These are phyloP conservation scores for Eristalis tenax DNA, from an alignment of 2,888 invertebrate species.

Conservation along the genomic window DNA sequence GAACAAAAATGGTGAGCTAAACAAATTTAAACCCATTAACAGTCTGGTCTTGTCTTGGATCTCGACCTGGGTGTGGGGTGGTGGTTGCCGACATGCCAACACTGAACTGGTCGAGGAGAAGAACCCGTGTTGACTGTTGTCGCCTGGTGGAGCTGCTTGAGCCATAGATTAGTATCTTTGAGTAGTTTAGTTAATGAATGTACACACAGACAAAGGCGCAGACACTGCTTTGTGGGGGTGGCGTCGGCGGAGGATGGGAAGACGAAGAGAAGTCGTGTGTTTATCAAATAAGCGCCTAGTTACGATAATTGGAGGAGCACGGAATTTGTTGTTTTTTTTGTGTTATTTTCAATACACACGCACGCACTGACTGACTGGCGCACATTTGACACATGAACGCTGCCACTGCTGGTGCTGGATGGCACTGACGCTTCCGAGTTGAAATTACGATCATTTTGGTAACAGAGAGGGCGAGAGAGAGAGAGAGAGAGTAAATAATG, in stretches of 20 bases:
- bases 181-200: conserved; percentile 30
- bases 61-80: neutral
- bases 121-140: conserved; percentile 18
- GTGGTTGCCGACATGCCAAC: neutral
- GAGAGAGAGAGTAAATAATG: conserved; percentile 40
- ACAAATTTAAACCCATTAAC: conserved; percentile 50
- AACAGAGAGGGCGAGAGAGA: no score
- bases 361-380: conserved; percentile 17
- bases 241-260: no score
- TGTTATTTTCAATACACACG: neutral
- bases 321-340: neutral
- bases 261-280: neutral
- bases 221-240: neutral
- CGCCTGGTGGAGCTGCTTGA: conserved; percentile 10
- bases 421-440: neutral
- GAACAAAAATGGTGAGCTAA: conserved; percentile 9
- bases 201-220: neutral
- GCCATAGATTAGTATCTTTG: conserved; percentile 30
- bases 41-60: neutral
- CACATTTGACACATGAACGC: neutral
- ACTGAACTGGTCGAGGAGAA: neutral
- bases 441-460: conserved; percentile 13
- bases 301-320: conserved; percentile 62
- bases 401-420: neutral
- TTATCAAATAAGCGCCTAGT: conserved; percentile 63